Percentiles rank a stretch among this genome's conserved stretches.
phyloP scores from a whole-genome alignment of 2,113 vertebrate genomes.

The Triplophysa rosa region DNA sequence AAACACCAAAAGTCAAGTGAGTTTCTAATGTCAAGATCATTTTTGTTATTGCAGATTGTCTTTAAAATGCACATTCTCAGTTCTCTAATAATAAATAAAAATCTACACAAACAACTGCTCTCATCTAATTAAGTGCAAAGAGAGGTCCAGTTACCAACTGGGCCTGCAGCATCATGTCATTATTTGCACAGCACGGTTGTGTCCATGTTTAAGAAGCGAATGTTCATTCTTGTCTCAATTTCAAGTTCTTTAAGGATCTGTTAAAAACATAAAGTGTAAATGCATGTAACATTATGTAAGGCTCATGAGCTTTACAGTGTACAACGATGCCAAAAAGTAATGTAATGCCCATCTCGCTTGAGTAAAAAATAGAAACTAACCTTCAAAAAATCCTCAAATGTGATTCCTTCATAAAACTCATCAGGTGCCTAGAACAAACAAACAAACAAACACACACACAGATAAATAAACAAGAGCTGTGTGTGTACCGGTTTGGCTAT shows the following conservation, averaged over 20 bases:
- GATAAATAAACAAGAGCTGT: neutral
- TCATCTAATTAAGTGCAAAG: conserved; percentile 34
- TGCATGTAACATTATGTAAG: neutral
- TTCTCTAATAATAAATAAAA: neutral
- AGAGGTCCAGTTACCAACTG: conserved; percentile 19
- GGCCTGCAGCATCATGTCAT: conserved; percentile 51
- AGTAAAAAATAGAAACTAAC: conserved; percentile 64
- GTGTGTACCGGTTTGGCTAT: neutral
- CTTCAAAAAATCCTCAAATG: conserved; percentile 95
- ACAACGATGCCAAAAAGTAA: neutral
- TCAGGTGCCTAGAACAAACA: conserved; percentile 80
- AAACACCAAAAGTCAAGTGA: neutral
- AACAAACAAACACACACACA: neutral
- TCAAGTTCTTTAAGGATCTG: conserved; percentile 91
- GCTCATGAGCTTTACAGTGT: neutral
- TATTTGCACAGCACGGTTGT: conserved; percentile 84
- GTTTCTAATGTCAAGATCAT: neutral
- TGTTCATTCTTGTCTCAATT: conserved; percentile 92
- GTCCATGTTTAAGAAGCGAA: conserved; percentile 90
- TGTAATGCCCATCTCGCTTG: neutral
- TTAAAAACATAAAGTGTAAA: neutral
- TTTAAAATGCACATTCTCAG: neutral
- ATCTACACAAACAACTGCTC: neutral
- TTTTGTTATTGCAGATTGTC: neutral
- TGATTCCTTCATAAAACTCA: conserved; percentile 94